These are phyloP conservation scores for Anthopleura sola DNA, from an alignment of 64 coral and sea anemone species.

Conservation along the genomic window DNA sequence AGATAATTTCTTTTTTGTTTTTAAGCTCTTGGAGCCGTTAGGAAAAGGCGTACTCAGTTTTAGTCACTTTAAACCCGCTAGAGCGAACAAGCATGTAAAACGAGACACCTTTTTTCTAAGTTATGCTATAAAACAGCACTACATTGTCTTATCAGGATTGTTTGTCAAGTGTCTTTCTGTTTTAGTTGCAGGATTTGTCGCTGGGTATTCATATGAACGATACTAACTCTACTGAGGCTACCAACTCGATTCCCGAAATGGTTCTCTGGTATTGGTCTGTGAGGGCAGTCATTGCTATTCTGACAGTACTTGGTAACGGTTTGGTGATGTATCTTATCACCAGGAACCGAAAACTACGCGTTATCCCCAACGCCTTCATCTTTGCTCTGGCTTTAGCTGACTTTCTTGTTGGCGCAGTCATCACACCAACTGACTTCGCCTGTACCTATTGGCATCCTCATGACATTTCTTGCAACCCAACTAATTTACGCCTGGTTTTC, in stretches of 20 bases:
- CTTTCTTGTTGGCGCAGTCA: conserved; percentile 23
- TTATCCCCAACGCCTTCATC: conserved; percentile 46
- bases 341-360: conserved; percentile 16
- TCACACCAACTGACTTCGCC: conserved; percentile 1
- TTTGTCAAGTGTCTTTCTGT: not conserved
- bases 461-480: not conserved
- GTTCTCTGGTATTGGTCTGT: conserved; percentile 26
- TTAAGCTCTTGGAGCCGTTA: not conserved
- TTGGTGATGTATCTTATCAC: conserved; percentile 39
- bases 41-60: no score
- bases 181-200: not conserved
- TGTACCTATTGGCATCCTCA: not conserved
- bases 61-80: no score
- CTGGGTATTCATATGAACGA: not conserved
- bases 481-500: not conserved
- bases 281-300: not conserved
- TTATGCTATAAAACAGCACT: no score
- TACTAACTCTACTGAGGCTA: not conserved
- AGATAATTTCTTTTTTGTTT: not conserved
- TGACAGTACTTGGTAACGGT: conserved; percentile 51
- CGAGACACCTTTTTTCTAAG: no score
- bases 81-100: no score
- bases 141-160: no score
- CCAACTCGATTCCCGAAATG: not conserved
- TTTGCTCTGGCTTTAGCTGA: conserved; percentile 47